Evolutionary conservation across 2,888 invertebrate species (phyloP).

Genomic region (Pinctada fucata): DNA sequence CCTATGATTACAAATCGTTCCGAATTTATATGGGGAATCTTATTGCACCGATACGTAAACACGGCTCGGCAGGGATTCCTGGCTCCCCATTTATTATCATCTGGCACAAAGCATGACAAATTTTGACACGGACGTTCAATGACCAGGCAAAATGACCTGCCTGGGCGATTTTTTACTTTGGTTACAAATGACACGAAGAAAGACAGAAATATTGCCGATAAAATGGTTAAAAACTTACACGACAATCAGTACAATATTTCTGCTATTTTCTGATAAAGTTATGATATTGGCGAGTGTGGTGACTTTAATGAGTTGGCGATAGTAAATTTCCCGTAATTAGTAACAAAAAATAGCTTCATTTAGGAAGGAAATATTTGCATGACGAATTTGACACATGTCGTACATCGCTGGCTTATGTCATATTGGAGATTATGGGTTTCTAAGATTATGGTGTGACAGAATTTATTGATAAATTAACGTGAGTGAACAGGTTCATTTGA

Average conservation of each 20-base stretch:
- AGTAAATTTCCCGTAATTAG: neutral
- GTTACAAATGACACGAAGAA: neutral
- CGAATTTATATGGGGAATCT: too few relatives aligned
- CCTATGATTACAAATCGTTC: neutral
- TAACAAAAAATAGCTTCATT: neutral
- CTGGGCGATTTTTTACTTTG: neutral
- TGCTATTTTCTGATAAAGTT: neutral
- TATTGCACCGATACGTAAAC: neutral
- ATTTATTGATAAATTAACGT: too few relatives aligned
- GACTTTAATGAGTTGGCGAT: neutral
- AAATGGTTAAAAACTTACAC: neutral
- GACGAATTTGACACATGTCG: neutral
- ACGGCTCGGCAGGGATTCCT: neutral
- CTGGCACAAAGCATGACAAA: neutral
- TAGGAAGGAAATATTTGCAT: neutral
- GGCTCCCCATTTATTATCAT: conserved; percentile 1
- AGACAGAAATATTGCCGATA: neutral
- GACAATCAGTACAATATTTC: neutral
- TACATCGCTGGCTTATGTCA: neutral
- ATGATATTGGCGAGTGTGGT: neutral
- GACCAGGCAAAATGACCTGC: conserved; percentile 1
- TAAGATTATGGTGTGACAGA: neutral
- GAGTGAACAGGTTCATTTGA: too few relatives aligned
- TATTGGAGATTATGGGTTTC: neutral
- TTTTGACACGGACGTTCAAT: conserved; percentile 1